Evolutionary conservation across 2,113 vertebrate species (phyloP), one percentile per base, ranked within the genome.

Genomic region (Bostrychus sinensis): DNA sequence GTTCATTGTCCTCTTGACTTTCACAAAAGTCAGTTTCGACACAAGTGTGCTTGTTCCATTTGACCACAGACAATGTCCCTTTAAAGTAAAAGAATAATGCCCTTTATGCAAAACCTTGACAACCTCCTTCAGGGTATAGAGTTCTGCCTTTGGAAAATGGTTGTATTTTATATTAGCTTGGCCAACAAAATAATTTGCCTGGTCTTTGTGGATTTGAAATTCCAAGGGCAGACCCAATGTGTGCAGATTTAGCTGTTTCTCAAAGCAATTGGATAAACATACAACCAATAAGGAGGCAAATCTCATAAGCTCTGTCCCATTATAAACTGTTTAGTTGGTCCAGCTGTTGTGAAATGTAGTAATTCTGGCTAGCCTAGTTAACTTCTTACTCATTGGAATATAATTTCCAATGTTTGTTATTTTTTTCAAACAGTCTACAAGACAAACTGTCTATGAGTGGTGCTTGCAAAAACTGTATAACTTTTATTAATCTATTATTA

Each of bases 61-160:
- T 83, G 78, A 74, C 76, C 74, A 62, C 72, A 51, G 70, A 66
- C 61, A 67, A 39, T 50, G 48, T 75, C 77, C 57, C 73, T 62
- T 78, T 43, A 74, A 83, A 70, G 26, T 57, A 65, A 72, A 79
- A 86, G 13, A 86, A 86, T 81, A 88, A 88, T 90, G 79, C 83
- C 87, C 87, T 75, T 68, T 82, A 66, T 86, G 70, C 83, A 88
- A 78, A 85, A 78, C 50, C 54, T 30, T 67, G 56, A 69, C 77
- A 63, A 48, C 62, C 61, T 83, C 80, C 70, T 64, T 69, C 28
- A 61, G 11, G 4, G 14, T 23, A 69, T 65, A 36, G 50, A 62
- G 50, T 53, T 66, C 53, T 78, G 48, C 26, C 62, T 73, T 58
- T 64, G 22, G 58, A 9, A 70, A 50, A 51, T 7, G 23, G 26